Base-by-base conservation (phyloP, 2,113 vertebrate species). In the Geococcyx californianus region DNA sequence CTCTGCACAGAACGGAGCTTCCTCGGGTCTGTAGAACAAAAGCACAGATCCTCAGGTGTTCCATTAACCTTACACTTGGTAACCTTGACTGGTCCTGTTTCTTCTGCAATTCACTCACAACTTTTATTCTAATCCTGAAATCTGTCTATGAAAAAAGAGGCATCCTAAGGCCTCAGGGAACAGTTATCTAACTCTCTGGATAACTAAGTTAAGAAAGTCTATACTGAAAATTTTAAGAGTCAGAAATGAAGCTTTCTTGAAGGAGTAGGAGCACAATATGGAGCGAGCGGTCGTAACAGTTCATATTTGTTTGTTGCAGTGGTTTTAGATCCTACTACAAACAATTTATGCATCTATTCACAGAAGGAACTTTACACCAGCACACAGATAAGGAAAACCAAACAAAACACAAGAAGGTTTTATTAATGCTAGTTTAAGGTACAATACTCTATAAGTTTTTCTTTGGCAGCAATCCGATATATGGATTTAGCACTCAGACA, bases 251-350 rank as follows among this genome's bases (percentile, higher is more conserved):
- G 62, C 54, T 89, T 72, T 78, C 54, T 40, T 68, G 64, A 68
- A 72, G 3, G 10, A 72, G 54, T 49, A 92, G 70, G 44, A 78
- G 28, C 66, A 68, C n/a, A 19, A 51, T 79, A 56, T 76, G 44
- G 54, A 91, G 44, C 64, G 62, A 91, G 58, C 77, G 91, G 89
- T 72, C 84, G 95, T 60, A 91, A 75, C 34, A 72, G 66, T 79
- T 82, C 78, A 40, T 63, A 49, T 95, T 88, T 92, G 54, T 60
- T 40, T 75, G 34, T 76, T 9, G 8, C 51, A 1, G 6, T 72
- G 62, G 82, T 87, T 93, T 84, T 68, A 93, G 40, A 64, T 79
- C 25, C 58, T 62, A 38, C 56, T 84, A 42, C 76, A 89, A 81
- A 79, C 91, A 84, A 87, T 87, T 89, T 73, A 82, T 76, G 26